A percentile compares a stretch with the other conserved stretches of the same genome.
Conservation (phyloP, 1,140 invertebrate genomes). For the Penaeus indicus region DNA sequence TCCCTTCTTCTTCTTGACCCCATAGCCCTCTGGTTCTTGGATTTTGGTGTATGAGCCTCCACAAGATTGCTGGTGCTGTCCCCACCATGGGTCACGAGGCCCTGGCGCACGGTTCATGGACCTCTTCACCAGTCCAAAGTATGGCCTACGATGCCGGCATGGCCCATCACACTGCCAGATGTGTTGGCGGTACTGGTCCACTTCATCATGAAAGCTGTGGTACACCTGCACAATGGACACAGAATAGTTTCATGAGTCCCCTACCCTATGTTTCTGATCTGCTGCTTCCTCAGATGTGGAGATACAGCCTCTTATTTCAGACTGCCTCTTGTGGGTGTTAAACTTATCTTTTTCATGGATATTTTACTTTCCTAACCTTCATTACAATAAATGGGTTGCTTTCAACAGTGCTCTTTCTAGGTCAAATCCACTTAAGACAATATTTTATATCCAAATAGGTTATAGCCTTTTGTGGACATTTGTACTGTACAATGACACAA, state of each 20-base stretch:
- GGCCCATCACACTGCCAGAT: constrained; percentile 95
- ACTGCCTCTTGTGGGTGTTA: not conserved
- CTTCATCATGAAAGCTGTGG: constrained; percentile 79
- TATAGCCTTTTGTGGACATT: no score
- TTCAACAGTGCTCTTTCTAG: not conserved
- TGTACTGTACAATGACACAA: no score
- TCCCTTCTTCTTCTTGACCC: constrained; percentile 70
- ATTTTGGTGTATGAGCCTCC: constrained; percentile 90
- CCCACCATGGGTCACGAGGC: constrained; percentile 91
- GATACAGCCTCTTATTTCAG: no score
- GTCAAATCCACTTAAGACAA: not conserved
- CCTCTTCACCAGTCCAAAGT: constrained; percentile 86
- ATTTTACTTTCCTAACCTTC: not conserved
- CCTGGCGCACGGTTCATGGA: constrained; percentile 88
- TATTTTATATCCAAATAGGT: no score
- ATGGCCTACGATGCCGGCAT: constrained; percentile 84
- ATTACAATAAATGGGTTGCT: not conserved
- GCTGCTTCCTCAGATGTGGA: not conserved
- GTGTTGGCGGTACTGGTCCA: constrained; percentile 86
- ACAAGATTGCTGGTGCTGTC: constrained; percentile 82
- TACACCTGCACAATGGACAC: constrained; percentile 48
- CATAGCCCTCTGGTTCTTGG: constrained; percentile 77
- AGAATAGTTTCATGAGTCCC: not conserved
- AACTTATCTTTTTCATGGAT: not conserved
- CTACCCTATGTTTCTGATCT: no score